phyloP scores from a whole-genome alignment of 1,140 invertebrate species.

The Drosophila miranda region DNA sequence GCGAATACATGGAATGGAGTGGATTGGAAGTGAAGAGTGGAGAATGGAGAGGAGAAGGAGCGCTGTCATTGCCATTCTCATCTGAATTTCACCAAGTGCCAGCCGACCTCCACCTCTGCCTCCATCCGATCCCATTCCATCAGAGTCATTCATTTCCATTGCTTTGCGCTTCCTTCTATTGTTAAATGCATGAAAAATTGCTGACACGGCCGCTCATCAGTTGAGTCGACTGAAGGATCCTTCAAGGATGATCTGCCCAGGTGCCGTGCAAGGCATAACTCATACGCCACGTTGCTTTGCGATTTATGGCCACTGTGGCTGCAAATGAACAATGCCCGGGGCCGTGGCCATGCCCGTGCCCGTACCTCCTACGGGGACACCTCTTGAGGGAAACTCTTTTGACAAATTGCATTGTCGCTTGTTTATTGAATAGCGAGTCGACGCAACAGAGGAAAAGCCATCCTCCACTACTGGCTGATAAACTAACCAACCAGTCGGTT shows the following conservation, averaged over 20 bases:
- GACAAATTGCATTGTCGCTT: conserved; percentile 71
- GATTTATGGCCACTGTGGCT: conserved; percentile 70
- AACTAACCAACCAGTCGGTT: conserved; percentile 13
- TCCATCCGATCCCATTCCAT: not conserved
- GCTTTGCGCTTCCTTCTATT: conserved; percentile 49
- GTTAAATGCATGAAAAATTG: conserved; percentile 79
- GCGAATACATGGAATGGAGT: conserved; percentile 6
- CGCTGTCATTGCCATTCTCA: conserved; percentile 30
- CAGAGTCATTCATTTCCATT: conserved; percentile 1
- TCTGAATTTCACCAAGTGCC: not conserved
- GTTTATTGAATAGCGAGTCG: conserved; percentile 59
- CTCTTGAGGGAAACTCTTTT: conserved; percentile 35
- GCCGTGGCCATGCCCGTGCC: conserved; percentile 4
- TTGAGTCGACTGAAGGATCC: conserved; percentile 8
- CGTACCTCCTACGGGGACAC: not conserved
- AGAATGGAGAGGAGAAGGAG: conserved; percentile 21
- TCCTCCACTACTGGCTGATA: not conserved
- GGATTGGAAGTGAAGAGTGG: conserved; percentile 12
- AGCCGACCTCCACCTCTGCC: not conserved
- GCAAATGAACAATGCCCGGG: conserved; percentile 65
- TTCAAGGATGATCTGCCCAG: conserved; percentile 13
- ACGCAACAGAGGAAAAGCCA: conserved; percentile 13
- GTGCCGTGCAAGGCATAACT: conserved; percentile 60
- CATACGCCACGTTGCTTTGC: conserved; percentile 61
- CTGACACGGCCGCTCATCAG: conserved; percentile 53